These are phyloP conservation scores for Leuciscus waleckii DNA, from an alignment of 2,797 vertebrate genomes.

Conservation along the genomic window DNA sequence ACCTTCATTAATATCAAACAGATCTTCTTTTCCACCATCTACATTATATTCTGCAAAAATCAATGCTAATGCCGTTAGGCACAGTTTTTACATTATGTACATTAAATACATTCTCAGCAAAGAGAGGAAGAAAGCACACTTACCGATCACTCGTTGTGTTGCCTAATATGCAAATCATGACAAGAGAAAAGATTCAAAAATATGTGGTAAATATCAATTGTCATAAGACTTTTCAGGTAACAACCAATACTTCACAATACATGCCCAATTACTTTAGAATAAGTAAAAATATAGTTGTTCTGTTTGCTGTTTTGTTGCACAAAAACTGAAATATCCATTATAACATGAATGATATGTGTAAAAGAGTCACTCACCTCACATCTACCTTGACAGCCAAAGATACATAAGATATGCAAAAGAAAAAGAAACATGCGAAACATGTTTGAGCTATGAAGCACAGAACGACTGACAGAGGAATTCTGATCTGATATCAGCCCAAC, in stretches of 20 bases:
- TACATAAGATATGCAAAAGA: slow-evolving; percentile 35
- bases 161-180: slow-evolving; percentile 61
- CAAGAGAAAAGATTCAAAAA: background rate
- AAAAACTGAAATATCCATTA: background rate
- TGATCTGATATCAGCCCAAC: background rate
- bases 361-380: slow-evolving; percentile 71
- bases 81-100: background rate
- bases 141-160: slow-evolving; percentile 67
- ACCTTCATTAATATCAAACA: slow-evolving; percentile 95
- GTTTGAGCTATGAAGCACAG: slow-evolving; percentile 9
- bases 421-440: slow-evolving; percentile 64
- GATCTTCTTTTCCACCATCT: slow-evolving; percentile 86
- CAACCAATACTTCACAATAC: background rate
- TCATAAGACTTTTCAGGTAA: background rate
- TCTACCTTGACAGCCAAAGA: slow-evolving; percentile 58
- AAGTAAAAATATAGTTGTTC: background rate
- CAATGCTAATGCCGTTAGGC: background rate
- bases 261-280: background rate
- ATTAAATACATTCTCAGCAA: background rate
- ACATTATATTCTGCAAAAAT: slow-evolving; percentile 79
- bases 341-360: background rate
- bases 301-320: background rate
- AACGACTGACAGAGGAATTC: background rate
- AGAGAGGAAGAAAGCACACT: slow-evolving; percentile 6
- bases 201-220: background rate